Percentiles rank a stretch among this genome's conserved stretches.
These are phyloP conservation scores for Drosophila tropicalis DNA, from an alignment of 1,140 invertebrate species.

Conservation along the genomic window DNA sequence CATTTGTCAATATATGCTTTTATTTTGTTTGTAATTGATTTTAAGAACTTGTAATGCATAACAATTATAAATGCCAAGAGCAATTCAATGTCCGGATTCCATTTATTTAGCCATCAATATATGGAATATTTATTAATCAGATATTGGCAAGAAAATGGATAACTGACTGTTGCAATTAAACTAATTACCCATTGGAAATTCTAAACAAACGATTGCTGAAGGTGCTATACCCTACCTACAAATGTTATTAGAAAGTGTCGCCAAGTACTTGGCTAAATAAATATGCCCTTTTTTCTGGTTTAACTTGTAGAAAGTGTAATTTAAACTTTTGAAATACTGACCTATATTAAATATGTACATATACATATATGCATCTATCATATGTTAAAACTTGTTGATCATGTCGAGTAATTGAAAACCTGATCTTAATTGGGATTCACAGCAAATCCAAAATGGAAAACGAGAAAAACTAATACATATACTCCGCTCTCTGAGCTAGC, in stretches of 20 bases:
- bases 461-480: neutral
- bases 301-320: neutral
- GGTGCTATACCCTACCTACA: too few species aligned
- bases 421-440: slow-evolving; percentile 3
- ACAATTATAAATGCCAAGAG: slow-evolving; percentile 11
- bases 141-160: neutral
- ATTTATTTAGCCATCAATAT: neutral
- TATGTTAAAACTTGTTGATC: slow-evolving; percentile 35
- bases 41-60: slow-evolving; percentile 10
- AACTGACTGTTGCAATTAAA: neutral
- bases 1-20: neutral
- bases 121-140: neutral
- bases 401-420: slow-evolving; percentile 18
- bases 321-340: neutral
- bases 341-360: too few species aligned
- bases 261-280: too few species aligned
- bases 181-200: too few species aligned
- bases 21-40: too few species aligned
- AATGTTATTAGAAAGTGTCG: too few species aligned
- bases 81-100: slow-evolving; percentile 22
- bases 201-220: too few species aligned
- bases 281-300: neutral
- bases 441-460: neutral
- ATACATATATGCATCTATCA: neutral
- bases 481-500: neutral